Conservation (phyloP, 2,888 invertebrate genomes). For the Euclidia mi region DNA sequence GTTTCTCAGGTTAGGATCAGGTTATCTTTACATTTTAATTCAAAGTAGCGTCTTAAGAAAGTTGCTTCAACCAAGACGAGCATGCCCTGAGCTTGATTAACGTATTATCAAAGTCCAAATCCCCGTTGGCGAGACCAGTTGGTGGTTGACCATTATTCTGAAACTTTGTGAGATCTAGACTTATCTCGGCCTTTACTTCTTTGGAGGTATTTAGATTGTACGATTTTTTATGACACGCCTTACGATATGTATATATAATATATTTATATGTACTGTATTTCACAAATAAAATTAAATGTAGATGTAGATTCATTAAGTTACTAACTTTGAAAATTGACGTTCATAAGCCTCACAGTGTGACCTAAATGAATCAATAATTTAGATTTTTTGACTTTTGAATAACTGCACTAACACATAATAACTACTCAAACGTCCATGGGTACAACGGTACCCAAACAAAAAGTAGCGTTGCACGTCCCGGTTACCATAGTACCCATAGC, state of each 20-base stretch:
- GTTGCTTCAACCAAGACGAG: conserved; percentile 40
- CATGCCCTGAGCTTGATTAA: conserved; percentile 43
- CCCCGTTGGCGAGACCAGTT: conserved; percentile 38
- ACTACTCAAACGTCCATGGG: no score
- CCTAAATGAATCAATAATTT: no score
- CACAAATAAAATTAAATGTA: no score
- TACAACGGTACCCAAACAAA: no score
- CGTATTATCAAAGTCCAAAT: conserved; percentile 48
- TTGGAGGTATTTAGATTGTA: conserved; percentile 20
- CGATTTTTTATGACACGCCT: conserved; percentile 19
- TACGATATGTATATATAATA: background rate
- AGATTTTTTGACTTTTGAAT: no score
- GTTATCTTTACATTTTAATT: conserved; percentile 22
- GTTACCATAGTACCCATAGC: no score
- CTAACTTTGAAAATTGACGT: no score
- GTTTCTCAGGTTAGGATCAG: conserved; percentile 8
- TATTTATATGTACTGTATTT: no score
- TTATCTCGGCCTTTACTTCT: conserved; percentile 44
- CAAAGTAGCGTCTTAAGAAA: conserved; percentile 28
- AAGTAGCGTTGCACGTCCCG: no score
- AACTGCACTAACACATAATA: no score
- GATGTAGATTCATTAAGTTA: no score
- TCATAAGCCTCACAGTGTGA: no score
- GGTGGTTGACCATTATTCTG: conserved; percentile 52
- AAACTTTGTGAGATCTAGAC: conserved; percentile 49